Evolutionary conservation across 2,797 vertebrate species (phyloP), one percentile per base, ranked within the genome.

Genomic region (Craterocephalus amniculus): DNA sequence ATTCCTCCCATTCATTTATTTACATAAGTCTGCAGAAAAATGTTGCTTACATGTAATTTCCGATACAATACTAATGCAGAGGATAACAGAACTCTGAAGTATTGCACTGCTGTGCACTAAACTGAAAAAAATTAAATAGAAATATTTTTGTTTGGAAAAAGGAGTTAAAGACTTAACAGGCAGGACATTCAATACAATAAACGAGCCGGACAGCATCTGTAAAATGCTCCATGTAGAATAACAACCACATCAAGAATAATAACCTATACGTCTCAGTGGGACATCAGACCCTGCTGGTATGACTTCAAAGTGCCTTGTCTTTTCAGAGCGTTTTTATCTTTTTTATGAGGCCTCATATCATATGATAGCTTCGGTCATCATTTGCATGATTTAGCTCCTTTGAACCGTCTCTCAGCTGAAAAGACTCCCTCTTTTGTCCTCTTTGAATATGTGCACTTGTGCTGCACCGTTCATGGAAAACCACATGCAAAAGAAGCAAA

Each of bases 311-410:
- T 48, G 0, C 18, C 68, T 20, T 43, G 57, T 69, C 36, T 74
- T 67, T 58, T 27, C 67, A 22, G 4, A 54, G 45, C 70, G 24
- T 45, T 78, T 83, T 64, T 38, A 79, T 87, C 79, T 85, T 70
- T 71, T 69, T 81, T 65, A 63, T 57, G 35, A 58, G 70, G 62
- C 75, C 72, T 80, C 66, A 11, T 83, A 70, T 83, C 68, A 58
- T 40, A 43, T 14, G 48, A 77, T 51, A 31, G 75, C 74, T 55
- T 22, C 0, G 20, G 55, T 48, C 74, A 36, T 78, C 63, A 69
- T 90, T 90, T 90, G 84, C 90, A 89, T 90, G 78, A 84, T 70
- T 24, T 49, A 73, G 67, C 73, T 79, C 58, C 75, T 87, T 87
- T 90, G 75, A 86, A 86, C 58, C 5, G 55, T 49, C 57, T 54